A percentile compares a stretch with the other conserved stretches of the same genome.
Conservation (phyloP, 2,797 vertebrate genomes). For the Falco concolor region DNA sequence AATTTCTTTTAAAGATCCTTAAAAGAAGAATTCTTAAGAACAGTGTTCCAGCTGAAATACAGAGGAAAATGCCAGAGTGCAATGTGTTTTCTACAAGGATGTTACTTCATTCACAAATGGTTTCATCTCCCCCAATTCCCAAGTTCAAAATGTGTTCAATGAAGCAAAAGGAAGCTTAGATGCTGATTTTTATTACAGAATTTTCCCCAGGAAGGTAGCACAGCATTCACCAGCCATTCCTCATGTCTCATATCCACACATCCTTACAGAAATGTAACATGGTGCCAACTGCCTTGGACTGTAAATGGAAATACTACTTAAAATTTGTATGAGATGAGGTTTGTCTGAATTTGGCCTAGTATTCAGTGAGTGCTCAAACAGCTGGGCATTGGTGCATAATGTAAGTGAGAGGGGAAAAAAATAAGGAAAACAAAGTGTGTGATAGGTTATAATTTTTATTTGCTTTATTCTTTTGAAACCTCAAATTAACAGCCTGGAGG, state of each 20-base stretch:
- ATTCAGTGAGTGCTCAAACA: neutral
- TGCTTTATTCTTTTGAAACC: neutral
- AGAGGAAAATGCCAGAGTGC: neutral
- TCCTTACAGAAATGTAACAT: neutral
- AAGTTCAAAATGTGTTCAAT: neutral
- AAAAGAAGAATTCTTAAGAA: neutral
- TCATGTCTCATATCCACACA: neutral
- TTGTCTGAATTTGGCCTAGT: neutral
- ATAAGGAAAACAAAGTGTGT: neutral
- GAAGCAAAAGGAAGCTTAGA: neutral
- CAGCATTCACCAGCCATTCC: neutral
- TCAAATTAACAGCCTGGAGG: neutral
- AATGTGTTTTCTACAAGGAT: neutral
- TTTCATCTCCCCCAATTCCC: neutral
- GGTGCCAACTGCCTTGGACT: neutral
- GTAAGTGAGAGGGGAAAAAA: neutral
- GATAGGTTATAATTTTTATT: neutral
- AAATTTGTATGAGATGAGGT: neutral
- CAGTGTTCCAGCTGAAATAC: neutral
- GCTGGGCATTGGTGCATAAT: neutral
- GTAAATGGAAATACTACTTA: neutral
- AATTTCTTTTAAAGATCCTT: neutral
- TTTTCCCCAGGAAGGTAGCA: neutral
- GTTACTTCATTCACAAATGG: neutral
- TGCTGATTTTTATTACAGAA: neutral